phyloP scores from a whole-genome alignment of 2,113 vertebrate genomes.

The Empidonax alnorum region DNA sequence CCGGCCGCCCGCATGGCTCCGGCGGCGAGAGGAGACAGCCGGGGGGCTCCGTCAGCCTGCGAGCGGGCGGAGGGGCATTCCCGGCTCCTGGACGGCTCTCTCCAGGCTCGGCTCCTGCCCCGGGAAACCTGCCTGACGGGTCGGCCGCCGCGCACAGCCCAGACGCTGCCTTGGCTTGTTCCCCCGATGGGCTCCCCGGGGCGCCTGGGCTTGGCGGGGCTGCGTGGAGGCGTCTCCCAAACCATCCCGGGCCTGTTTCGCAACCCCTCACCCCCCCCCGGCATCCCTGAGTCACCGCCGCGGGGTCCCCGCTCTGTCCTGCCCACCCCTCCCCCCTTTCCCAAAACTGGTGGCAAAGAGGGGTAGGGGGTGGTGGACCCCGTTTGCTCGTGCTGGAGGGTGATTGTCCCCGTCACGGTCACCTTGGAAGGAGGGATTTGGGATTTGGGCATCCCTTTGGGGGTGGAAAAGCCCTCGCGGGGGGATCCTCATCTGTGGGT shows the following conservation, averaged over 20 bases:
- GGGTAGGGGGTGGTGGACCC: rapidly evolving
- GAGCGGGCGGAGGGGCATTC: not conserved
- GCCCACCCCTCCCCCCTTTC: too few species aligned
- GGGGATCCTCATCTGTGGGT: rapidly evolving
- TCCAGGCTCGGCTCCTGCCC: not conserved
- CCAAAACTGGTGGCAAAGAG: not conserved
- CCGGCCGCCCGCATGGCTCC: not conserved
- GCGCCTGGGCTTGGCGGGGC: constrained; percentile 40
- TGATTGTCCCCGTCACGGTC: rapidly evolving
- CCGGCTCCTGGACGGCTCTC: not conserved
- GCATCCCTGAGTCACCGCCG: not conserved
- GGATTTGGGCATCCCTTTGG: not conserved
- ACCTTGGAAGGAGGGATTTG: not conserved
- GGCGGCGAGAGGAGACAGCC: not conserved
- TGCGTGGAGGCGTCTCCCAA: constrained; percentile 47
- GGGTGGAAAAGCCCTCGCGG: not conserved
- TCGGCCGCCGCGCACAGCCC: constrained; percentile 36
- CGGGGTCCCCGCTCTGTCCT: not conserved
- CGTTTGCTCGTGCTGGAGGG: not conserved
- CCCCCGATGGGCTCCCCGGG: not conserved
- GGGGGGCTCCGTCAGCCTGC: not conserved
- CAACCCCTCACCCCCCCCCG: not conserved
- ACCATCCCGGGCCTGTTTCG: constrained; percentile 21
- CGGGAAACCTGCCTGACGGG: constrained; percentile 74
- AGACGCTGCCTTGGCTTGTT: constrained; percentile 58